Evolutionary conservation across 2,888 invertebrate species (phyloP), one percentile per base, ranked within the genome.

Genomic region (Caenorhabditis sinica): DNA sequence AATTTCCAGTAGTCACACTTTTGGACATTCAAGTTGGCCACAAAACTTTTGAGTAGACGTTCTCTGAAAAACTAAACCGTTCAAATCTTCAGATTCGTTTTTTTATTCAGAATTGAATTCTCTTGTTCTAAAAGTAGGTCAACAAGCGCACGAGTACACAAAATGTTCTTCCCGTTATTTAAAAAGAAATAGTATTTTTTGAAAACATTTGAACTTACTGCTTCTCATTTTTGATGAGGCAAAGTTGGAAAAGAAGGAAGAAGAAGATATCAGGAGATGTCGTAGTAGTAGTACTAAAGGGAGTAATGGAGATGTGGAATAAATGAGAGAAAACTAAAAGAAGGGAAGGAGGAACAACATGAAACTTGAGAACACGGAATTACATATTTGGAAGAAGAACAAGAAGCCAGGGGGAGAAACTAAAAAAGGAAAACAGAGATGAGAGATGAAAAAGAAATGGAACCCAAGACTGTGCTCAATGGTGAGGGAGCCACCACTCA

Each of bases 331-430:
- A 73, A 61, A 72, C 66, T 58, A 79, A 20, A 43, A 40, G 60
- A n/a, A 15, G 60, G 63, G 25, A 63, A 30, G 53, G 28, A 30
- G 23, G 73, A 56, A 71, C 61, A 60, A 66, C 61, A 72, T 72
- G 71, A 65, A 76, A 76, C 75, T 75, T 68, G 72, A 76, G 76
- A 69, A 72, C 63, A 68, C 49, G 40, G 51, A 77, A 71, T 72
- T 69, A 77, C 56, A 71, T 75, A 83, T 68, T 72, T 66, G 65
- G 66, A 43, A 69, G 63, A 28, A 65, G 71, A 63, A 61, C 68
- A 68, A 61, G 30, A 56, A 71, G 72, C 66, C 66, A 65, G 56
- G n/a, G 23, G 58, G 40, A 33, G 49, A 25, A 66, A 17, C 2
- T 33, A 28, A 71, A 61, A 71, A 56, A 43, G 17, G 15, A 30